A percentile compares a stretch with the other conserved stretches of the same genome.
These are phyloP conservation scores for Buceros bicornis DNA, from an alignment of 2,797 vertebrate species.

Conservation along the genomic window DNA sequence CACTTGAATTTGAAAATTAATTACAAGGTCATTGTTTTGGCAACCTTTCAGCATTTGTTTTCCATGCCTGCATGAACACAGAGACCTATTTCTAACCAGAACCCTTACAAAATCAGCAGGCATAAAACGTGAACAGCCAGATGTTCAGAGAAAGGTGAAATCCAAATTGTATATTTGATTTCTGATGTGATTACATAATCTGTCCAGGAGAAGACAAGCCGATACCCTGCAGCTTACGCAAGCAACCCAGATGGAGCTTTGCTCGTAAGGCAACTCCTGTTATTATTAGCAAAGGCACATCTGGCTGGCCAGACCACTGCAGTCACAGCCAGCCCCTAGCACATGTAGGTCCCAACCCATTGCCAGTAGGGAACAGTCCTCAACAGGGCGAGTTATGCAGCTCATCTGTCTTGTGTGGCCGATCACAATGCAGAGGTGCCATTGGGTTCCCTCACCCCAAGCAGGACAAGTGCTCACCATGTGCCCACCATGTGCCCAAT, in stretches of 20 bases:
- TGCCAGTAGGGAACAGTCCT: background rate
- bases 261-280: background rate
- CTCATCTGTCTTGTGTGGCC: background rate
- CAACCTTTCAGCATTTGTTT: slow-evolving; percentile 17
- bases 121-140: background rate
- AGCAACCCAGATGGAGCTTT: slow-evolving; percentile 22
- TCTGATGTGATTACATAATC: slow-evolving; percentile 24
- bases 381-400: background rate
- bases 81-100: background rate
- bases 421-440: rapidly evolving
- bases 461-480: background rate
- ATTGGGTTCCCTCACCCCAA: background rate
- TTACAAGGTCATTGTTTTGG: slow-evolving; percentile 20
- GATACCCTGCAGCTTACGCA: background rate
- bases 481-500: rapidly evolving
- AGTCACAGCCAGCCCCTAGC: background rate
- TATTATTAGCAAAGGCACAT: slow-evolving; percentile 61
- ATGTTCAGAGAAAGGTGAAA: slow-evolving; percentile 60
- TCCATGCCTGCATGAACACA: background rate
- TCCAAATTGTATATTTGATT: background rate
- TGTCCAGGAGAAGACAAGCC: background rate
- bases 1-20: background rate
- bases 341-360: background rate
- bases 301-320: background rate
- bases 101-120: background rate